phyloP scores from a whole-genome alignment of 2,113 vertebrate genomes.

The Corydoras maculifer region DNA sequence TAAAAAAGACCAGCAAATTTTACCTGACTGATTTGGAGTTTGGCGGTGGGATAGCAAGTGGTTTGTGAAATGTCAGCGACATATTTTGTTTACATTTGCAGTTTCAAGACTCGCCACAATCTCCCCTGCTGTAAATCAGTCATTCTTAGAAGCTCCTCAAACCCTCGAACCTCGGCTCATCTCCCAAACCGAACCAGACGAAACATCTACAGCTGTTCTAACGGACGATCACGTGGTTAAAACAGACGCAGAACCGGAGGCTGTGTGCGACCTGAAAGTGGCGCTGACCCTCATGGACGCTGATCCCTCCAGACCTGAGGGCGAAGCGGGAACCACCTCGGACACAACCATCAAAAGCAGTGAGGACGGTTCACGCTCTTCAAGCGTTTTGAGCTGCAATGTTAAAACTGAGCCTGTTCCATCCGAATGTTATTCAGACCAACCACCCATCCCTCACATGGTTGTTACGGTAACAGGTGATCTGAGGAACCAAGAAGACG shows the following conservation, averaged over 20 bases:
- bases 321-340: background rate
- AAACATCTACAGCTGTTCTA: background rate
- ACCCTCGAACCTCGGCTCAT: constrained; percentile 10
- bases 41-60: background rate
- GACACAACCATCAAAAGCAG: background rate
- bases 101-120: constrained; percentile 20
- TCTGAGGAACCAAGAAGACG: too few relatives aligned
- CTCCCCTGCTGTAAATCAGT: background rate
- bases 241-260: constrained; percentile 28
- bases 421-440: background rate
- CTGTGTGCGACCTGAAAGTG: constrained; percentile 34
- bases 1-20: too few relatives aligned
- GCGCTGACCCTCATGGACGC: constrained; percentile 12
- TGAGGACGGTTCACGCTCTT: background rate
- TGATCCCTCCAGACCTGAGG: background rate
- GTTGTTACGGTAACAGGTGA: too few relatives aligned
- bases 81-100: constrained; percentile 21
- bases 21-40: background rate
- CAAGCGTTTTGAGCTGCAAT: background rate
- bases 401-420: constrained; percentile 36
- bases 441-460: too few relatives aligned
- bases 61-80: too few relatives aligned
- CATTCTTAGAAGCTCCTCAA: background rate
- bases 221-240: constrained; percentile 14
- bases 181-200: constrained; percentile 3